phyloP scores from a whole-genome alignment of 1,140 invertebrate species.

The Aphaenogaster floridana region DNA sequence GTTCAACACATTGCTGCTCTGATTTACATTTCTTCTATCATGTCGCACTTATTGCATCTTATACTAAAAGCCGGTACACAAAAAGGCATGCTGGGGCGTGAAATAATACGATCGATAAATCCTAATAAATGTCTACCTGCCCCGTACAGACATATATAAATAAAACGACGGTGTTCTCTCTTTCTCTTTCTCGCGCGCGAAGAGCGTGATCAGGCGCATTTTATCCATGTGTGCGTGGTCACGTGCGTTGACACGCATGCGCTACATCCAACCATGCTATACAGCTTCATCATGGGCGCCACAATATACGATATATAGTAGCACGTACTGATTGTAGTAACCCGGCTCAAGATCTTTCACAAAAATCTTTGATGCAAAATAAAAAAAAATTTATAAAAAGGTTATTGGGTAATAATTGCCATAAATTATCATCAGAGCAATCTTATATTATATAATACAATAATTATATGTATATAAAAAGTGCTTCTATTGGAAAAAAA shows the following conservation, averaged over 20 bases:
- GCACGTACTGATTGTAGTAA: constrained; percentile 15
- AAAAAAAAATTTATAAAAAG: neutral
- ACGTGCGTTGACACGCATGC: constrained; percentile 77
- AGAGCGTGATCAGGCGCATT: constrained; percentile 65
- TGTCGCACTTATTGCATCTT: constrained; percentile 81
- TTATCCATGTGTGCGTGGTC: constrained; percentile 67
- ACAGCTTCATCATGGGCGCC: constrained; percentile 81
- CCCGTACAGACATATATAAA: constrained; percentile 81
- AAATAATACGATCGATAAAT: constrained; percentile 86
- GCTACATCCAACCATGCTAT: constrained; percentile 50
- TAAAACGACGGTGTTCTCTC: constrained; percentile 74
- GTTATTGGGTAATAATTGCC: neutral
- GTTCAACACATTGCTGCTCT: constrained; percentile 15
- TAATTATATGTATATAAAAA: neutral
- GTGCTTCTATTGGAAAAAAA: neutral
- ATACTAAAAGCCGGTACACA: constrained; percentile 75
- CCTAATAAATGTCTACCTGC: constrained; percentile 86
- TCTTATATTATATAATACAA: neutral
- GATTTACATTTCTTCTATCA: constrained; percentile 74
- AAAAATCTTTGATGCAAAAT: neutral
- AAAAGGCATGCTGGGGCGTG: constrained; percentile 77
- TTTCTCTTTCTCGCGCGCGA: constrained; percentile 13
- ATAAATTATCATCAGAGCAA: neutral
- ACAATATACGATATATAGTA: constrained; percentile 37
- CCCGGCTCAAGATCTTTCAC: neutral